Percentiles rank a stretch among this genome's conserved stretches.
These are phyloP conservation scores for Helogale parvula DNA, from an alignment of 2,113 vertebrate genomes.

Conservation along the genomic window DNA sequence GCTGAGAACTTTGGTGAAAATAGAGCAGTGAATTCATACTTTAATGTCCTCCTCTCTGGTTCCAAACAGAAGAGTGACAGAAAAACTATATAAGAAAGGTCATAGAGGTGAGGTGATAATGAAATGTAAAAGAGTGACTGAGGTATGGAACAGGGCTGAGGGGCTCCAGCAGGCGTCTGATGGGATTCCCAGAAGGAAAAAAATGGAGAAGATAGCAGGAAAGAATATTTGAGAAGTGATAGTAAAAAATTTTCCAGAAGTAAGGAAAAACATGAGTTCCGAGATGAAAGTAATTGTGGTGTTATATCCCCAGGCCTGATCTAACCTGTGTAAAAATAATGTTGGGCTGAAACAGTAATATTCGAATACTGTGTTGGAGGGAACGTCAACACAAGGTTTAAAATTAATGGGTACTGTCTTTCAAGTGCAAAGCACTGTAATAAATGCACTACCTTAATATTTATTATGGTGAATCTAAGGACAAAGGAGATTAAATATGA, in stretches of 20 bases:
- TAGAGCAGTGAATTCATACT: background rate
- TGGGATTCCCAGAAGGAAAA: background rate
- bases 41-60: background rate
- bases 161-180: background rate
- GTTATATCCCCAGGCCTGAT: background rate
- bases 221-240: background rate
- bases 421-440: constrained; percentile 60
- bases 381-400: constrained; percentile 30
- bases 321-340: constrained; percentile 28
- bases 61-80: background rate
- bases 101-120: background rate
- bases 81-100: background rate
- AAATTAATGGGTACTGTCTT: constrained; percentile 69
- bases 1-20: background rate
- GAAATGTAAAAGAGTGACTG: background rate
- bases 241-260: constrained; percentile 15
- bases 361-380: background rate
- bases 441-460: constrained; percentile 69
- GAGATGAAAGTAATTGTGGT: background rate
- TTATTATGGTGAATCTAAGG: constrained; percentile 73
- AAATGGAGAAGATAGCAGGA: background rate
- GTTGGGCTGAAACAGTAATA: constrained; percentile 39
- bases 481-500: constrained; percentile 71
- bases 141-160: background rate
- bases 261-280: background rate